Conservation (phyloP, 2,797 vertebrate species). For the Sylvia borin region DNA sequence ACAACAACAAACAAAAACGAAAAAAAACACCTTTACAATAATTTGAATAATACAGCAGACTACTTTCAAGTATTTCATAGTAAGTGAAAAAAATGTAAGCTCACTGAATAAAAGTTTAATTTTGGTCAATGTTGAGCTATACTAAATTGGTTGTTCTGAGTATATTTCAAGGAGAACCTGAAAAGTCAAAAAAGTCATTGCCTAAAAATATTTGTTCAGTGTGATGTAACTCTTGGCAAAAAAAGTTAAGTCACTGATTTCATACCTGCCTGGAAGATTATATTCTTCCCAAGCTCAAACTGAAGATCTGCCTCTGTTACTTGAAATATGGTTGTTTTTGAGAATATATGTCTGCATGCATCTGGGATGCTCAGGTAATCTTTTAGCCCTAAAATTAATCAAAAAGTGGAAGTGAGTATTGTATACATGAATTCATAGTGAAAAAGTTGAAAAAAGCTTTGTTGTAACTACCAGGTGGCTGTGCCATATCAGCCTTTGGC, state of each 20-base stretch:
- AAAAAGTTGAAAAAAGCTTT: background rate
- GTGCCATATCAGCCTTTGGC: background rate
- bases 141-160: background rate
- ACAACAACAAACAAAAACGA: too few relatives aligned
- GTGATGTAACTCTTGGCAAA: background rate
- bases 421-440: background rate
- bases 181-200: background rate
- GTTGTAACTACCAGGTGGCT: background rate
- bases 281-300: background rate
- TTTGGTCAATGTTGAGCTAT: background rate
- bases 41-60: background rate
- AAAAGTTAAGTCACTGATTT: background rate
- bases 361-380: background rate
- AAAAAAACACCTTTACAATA: background rate
- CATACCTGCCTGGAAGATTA: background rate
- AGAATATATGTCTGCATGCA: background rate
- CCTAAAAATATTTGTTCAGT: background rate
- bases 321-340: background rate
- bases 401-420: background rate
- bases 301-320: background rate
- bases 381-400: background rate
- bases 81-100: background rate
- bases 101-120: background rate
- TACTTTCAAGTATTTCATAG: background rate
- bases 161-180: background rate